These are phyloP conservation scores for Stichodactyla helianthus DNA, from an alignment of 64 coral and sea anemone genomes.

Conservation along the genomic window DNA sequence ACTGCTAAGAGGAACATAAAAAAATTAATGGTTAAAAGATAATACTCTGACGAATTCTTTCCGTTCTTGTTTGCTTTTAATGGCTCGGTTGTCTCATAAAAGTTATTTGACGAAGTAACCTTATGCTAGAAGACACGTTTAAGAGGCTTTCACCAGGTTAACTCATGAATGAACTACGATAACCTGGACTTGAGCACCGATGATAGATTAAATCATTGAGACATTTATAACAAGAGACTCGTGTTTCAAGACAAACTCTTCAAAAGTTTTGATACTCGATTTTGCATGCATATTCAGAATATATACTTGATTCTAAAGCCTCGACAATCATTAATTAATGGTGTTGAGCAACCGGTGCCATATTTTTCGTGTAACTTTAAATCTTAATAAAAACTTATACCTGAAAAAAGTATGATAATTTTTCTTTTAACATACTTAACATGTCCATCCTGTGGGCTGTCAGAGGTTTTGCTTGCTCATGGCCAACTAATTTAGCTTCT, in stretches of 20 bases:
- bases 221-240: neutral
- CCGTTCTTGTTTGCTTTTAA: too few species aligned
- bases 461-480: neutral
- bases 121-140: neutral
- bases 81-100: neutral
- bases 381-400: neutral
- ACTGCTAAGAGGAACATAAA: neutral
- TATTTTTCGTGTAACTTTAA: neutral
- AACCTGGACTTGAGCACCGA: neutral
- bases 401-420: neutral
- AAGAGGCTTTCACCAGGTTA: neutral
- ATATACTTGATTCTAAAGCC: neutral
- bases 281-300: neutral
- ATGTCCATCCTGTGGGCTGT: neutral
- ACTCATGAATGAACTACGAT: neutral
- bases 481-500: neutral
- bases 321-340: neutral
- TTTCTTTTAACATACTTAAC: neutral
- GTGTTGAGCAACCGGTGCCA: neutral
- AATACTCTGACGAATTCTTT: too few species aligned
- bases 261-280: neutral
- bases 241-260: neutral
- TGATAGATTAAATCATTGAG: neutral
- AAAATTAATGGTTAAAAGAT: neutral
- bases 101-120: neutral